A percentile compares a stretch with the other conserved stretches of the same genome.
These are phyloP conservation scores for Protomyctophum bolini DNA, from an alignment of 2,113 vertebrate genomes.

Conservation along the genomic window DNA sequence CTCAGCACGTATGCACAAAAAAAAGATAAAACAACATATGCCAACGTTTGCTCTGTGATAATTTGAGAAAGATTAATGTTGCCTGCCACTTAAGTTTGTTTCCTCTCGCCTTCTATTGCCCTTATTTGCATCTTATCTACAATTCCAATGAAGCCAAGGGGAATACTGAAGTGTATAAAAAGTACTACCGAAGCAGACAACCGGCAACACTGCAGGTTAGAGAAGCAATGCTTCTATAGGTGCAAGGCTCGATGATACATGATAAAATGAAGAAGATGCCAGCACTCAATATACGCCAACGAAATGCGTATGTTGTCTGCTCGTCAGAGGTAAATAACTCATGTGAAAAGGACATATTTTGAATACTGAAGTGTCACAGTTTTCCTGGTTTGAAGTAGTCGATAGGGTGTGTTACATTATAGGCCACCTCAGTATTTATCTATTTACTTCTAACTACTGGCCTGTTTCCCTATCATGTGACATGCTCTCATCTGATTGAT, in stretches of 20 bases:
- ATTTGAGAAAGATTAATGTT: constrained; percentile 24
- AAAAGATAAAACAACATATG: background rate
- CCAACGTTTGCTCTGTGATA: background rate
- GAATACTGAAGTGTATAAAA: background rate
- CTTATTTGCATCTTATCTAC: constrained; percentile 21
- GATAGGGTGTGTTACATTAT: background rate
- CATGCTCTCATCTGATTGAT: constrained; percentile 6
- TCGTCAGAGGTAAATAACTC: no score
- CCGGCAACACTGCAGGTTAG: no score
- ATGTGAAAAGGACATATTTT: no score
- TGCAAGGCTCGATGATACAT: no score
- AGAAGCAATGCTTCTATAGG: no score
- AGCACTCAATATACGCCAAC: no score
- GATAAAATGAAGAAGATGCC: no score
- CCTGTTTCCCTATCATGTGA: background rate
- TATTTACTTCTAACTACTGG: constrained; percentile 1
- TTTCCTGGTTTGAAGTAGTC: background rate
- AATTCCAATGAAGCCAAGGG: constrained; percentile 19
- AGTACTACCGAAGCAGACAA: no score
- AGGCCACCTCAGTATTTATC: background rate
- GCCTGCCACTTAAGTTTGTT: constrained; percentile 13
- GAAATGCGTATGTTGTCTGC: no score
- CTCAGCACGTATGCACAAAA: background rate
- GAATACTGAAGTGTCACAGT: background rate
- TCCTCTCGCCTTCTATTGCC: constrained; percentile 17